Evolutionary conservation across 2,113 vertebrate species (phyloP), one percentile per base, ranked within the genome.

Genomic region (Oceanites oceanicus): DNA sequence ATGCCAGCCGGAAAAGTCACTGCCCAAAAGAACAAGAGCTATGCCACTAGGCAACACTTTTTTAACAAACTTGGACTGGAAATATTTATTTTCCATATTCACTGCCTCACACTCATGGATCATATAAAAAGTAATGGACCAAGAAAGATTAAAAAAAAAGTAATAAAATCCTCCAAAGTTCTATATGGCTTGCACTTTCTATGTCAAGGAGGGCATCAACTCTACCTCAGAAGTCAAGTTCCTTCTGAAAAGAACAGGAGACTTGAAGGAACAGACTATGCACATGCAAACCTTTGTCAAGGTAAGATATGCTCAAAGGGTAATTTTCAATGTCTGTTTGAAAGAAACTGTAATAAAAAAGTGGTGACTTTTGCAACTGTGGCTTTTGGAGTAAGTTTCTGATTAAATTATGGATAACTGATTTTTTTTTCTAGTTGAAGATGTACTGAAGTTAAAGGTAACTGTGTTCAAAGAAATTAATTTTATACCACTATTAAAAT

Each of bases 101-200:
- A 19, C 38, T 58, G 45, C 4, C 47, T 67, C 40, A 49, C 14
- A 32, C 4, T 38, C 1, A 0, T 44, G 27, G 38, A 11, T 67
- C 4, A 1, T 27, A 27, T 53, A 44, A 71, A 52, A 1, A 49
- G 22, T 21, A 75, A 21, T 6, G 4, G 11, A 53, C 27, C 20
- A 53, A 68, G 29, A 55, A 63, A 55, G 16, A 38, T 2, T 15
- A 1, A 36, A 55, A 50, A 44, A 44, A 26, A 77, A 20, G 38
- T 14, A 21, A 6, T 3, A 34, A 36, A 38, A 18, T 36, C 16
- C 5, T 79, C 45, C 27, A 9, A 36, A 11, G 8, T 29, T 12
- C n/a, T 25, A 3, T 21, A 12, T 6, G 12, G 9, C 16, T 71
- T 81, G 25, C 6, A 34, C 5, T 70, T 70, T 38, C 38, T 45